Conservation (phyloP, 2,113 vertebrate genomes). For the Notothenia rossii region DNA sequence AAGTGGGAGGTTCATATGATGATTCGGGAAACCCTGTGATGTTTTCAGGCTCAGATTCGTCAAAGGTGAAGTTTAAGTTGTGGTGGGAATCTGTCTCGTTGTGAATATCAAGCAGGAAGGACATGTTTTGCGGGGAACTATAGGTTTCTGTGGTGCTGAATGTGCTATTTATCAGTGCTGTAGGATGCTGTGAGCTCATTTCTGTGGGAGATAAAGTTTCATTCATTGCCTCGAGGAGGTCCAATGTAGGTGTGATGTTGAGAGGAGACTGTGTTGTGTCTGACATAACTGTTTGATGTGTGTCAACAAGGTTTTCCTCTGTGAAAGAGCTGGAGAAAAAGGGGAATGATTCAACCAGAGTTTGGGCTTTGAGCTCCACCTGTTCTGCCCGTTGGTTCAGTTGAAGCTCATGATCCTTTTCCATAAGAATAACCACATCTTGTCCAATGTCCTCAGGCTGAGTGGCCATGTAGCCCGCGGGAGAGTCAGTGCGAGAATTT, state of each 20-base stretch:
- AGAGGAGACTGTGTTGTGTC: constrained; percentile 37
- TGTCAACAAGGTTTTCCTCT: constrained; percentile 30
- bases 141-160: constrained; percentile 39
- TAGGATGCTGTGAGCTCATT: constrained; percentile 31
- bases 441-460: constrained; percentile 79
- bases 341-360: constrained; percentile 89
- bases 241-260: constrained; percentile 7
- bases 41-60: constrained; percentile 58
- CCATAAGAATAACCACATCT: constrained; percentile 86
- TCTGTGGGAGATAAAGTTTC: constrained; percentile 42
- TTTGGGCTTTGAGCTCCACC: constrained; percentile 88
- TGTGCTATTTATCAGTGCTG: constrained; percentile 22
- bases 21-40: constrained; percentile 11
- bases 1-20: constrained; percentile 28
- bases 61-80: constrained; percentile 56
- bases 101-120: constrained; percentile 25
- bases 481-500: constrained; percentile 73
- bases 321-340: constrained; percentile 35
- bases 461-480: constrained; percentile 70
- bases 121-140: constrained; percentile 14
- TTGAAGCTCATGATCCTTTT: constrained; percentile 87
- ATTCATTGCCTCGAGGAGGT: constrained; percentile 28
- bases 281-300: constrained; percentile 29
- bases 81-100: constrained; percentile 43
- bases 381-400: constrained; percentile 78